Conservation (phyloP, 2,797 vertebrate genomes). For the Characodon lateralis region DNA sequence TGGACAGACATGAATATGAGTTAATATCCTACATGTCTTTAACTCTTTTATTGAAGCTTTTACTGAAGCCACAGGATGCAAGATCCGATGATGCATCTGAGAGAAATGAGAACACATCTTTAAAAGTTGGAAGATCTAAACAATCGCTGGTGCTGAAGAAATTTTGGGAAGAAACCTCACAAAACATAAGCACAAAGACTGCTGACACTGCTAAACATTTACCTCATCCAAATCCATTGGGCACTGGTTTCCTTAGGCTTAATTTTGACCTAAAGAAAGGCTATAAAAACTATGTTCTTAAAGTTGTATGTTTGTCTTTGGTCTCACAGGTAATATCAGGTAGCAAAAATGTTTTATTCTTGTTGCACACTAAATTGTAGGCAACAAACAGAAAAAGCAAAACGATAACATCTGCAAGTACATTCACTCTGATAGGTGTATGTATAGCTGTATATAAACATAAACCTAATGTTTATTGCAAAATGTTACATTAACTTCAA, state of each 20-base stretch:
- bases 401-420: too few relatives aligned
- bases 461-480: too few relatives aligned
- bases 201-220: constrained; percentile 1
- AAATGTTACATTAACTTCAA: too few relatives aligned
- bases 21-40: constrained; percentile 37
- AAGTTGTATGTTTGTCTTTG: too few relatives aligned
- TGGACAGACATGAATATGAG: constrained; percentile 37
- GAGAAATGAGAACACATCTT: constrained; percentile 31
- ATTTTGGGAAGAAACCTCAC: constrained; percentile 10
- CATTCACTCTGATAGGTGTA: too few relatives aligned
- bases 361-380: too few relatives aligned
- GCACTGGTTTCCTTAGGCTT: background rate
- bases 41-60: constrained; percentile 37
- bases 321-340: too few relatives aligned
- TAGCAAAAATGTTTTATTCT: too few relatives aligned
- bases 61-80: constrained; percentile 35
- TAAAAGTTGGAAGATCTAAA: constrained; percentile 10
- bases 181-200: constrained; percentile 12
- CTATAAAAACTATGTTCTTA: too few relatives aligned
- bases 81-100: constrained; percentile 27
- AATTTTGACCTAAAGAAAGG: too few relatives aligned
- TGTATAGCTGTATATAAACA: too few relatives aligned
- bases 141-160: constrained; percentile 20
- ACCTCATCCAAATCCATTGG: constrained; percentile 9
- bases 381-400: too few relatives aligned